Percentiles rank a stretch among this genome's conserved stretches.
Evolutionary conservation across 2,113 vertebrate species (phyloP).

Genomic region (Oncorhynchus gorbuscha): DNA sequence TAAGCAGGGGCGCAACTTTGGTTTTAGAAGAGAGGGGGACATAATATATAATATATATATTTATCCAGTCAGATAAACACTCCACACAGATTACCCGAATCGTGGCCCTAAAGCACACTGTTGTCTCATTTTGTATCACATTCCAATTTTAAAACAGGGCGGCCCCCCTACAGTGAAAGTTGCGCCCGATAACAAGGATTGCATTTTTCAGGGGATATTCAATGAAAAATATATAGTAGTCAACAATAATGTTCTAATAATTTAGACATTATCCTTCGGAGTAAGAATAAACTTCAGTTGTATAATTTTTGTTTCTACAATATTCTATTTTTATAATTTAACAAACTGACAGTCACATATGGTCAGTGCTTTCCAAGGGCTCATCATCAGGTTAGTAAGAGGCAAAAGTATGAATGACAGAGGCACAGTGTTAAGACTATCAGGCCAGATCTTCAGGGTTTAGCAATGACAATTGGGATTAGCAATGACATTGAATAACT

Average conservation of each 20-base stretch:
- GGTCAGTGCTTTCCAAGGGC: slow-evolving; percentile 59
- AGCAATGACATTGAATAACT: not conserved
- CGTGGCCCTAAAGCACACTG: too few species aligned
- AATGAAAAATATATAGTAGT: slow-evolving; percentile 75
- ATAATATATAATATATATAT: not conserved
- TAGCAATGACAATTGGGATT: not conserved
- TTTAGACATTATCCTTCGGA: slow-evolving; percentile 68
- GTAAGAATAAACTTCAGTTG: slow-evolving; percentile 73
- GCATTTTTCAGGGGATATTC: slow-evolving; percentile 64
- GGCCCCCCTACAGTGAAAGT: too few species aligned
- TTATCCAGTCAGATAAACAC: slow-evolving; percentile 6
- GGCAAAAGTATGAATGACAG: slow-evolving; percentile 58
- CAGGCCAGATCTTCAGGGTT: slow-evolving; percentile 42
- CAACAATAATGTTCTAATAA: slow-evolving; percentile 71
- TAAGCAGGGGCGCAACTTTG: slow-evolving; percentile 14
- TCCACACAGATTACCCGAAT: not conserved
- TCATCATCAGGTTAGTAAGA: slow-evolving; percentile 51
- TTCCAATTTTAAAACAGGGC: too few species aligned
- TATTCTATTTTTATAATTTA: slow-evolving; percentile 57
- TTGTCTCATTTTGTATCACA: too few species aligned
- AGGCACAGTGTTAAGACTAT: slow-evolving; percentile 69
- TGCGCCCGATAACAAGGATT: slow-evolving; percentile 51
- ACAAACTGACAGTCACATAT: slow-evolving; percentile 54
- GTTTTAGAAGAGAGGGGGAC: slow-evolving; percentile 6
- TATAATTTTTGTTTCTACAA: slow-evolving; percentile 70